Conservation (phyloP, 2,888 invertebrate species). For the Brachyptera risi region DNA sequence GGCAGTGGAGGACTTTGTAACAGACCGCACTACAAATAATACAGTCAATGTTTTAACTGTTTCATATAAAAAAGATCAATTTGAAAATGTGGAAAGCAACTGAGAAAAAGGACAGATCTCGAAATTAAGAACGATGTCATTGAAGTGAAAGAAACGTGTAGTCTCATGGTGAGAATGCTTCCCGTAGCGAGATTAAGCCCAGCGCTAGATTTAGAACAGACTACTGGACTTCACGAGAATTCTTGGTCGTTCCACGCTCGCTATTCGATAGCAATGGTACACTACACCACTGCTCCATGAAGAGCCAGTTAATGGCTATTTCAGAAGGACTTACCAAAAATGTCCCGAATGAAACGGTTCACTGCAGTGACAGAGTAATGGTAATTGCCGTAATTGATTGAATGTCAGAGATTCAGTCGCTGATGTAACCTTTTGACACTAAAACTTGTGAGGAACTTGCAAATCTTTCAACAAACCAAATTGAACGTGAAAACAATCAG, state of each 20-base stretch:
- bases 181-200: not conserved
- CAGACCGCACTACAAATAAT: not conserved
- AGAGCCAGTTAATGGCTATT: not conserved
- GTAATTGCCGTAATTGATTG: not conserved
- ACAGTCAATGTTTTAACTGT: not conserved
- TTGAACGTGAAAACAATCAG: not conserved
- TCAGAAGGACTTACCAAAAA: too few relatives aligned
- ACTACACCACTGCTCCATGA: not conserved
- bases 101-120: not conserved
- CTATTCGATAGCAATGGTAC: not conserved
- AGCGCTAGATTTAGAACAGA: too few relatives aligned
- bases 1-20: not conserved
- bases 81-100: not conserved
- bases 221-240: not conserved
- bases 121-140: not conserved
- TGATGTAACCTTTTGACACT: not conserved
- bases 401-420: slow-evolving; percentile 13
- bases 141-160: not conserved
- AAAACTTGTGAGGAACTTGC: slow-evolving; percentile 15
- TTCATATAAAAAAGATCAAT: not conserved
- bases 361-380: not conserved
- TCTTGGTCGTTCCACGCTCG: not conserved
- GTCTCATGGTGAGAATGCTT: not conserved
- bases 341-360: not conserved
- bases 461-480: not conserved